Evolutionary conservation across 2,113 vertebrate species (phyloP), one percentile per base, ranked within the genome.

Genomic region (Empidonax traillii): DNA sequence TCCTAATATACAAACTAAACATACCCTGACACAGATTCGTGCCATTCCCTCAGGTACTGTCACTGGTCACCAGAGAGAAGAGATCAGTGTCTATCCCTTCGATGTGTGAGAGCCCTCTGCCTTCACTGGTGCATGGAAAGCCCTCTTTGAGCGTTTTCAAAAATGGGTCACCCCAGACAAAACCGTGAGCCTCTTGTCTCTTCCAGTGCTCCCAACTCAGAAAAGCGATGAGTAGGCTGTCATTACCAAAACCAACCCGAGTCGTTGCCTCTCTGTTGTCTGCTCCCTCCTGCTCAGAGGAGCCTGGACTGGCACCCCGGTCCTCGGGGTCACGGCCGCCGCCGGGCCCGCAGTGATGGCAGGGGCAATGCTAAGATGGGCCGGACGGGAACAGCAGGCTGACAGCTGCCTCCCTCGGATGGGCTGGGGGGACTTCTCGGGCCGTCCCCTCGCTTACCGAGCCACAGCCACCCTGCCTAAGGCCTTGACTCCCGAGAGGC

Each of bases 251-350:
- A 8, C 9, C 56, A 71, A 2, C 13, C 23, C 11, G 3, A 31
- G 6, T 12, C 4, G 1, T 15, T 71, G 52, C n/a, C 55, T 61
- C 33, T 23, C 31, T 56, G 35, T 23, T 2, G 0, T 28, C 33
- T 33, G 14, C 31, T 77, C 9, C 16, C 4, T 46, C 12, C 35
- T 43, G 33, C 58, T 21, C 8, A 6, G 46, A 41, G 49, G 21
- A 10, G 21, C 31, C 25, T 27, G 67, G 5, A 30, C 23, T 5
- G 18, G 12, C 41, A 22, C 24, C 19, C 37, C 16, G 9, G 68
- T 69, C 46, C 41, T 17, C 12, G 33, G 17, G 28, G 47, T 35
- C 56, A 14, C 23, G 41, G 56, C 18, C 3, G 2, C 78, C 16
- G 7, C 24, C 35, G 8, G 43, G 31, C 44, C 86, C 4, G 9